phyloP scores from a whole-genome alignment of 1,140 invertebrate genomes.

The Thaumetopoea pityocampa region DNA sequence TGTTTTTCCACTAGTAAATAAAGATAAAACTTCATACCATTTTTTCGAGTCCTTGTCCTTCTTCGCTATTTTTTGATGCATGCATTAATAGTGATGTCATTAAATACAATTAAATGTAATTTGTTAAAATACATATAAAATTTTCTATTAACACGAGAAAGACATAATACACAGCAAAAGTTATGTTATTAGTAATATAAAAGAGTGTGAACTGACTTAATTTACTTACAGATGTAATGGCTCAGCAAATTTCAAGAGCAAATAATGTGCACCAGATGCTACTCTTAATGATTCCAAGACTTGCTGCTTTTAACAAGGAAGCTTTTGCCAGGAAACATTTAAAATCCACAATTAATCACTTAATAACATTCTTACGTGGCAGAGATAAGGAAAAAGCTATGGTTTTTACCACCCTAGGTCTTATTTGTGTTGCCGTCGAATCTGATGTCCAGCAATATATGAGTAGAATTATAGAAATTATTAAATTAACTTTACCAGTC shows the following conservation, averaged over 20 bases:
- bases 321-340: constrained; percentile 88
- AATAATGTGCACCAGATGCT: constrained; percentile 92
- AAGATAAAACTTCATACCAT: too few species aligned
- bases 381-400: constrained; percentile 89
- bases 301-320: constrained; percentile 94
- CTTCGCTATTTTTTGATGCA: too few species aligned
- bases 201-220: too few species aligned
- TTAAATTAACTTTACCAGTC: constrained; percentile 87
- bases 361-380: constrained; percentile 85
- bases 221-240: constrained; percentile 80
- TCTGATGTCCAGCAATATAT: constrained; percentile 88
- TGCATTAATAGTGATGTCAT: too few species aligned
- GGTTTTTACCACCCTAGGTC: constrained; percentile 93
- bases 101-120: too few species aligned
- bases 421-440: constrained; percentile 92
- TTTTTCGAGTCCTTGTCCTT: too few species aligned
- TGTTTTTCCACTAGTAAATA: too few species aligned
- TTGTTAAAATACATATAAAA: too few species aligned
- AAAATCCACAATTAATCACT: constrained; percentile 86
- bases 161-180: too few species aligned
- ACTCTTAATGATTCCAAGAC: constrained; percentile 90
- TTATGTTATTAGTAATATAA: too few species aligned
- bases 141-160: too few species aligned
- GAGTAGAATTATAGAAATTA: constrained; percentile 90
- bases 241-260: constrained; percentile 85